Evolutionary conservation across 1,140 invertebrate species (phyloP).

Genomic region (Drosophila nannoptera): DNA sequence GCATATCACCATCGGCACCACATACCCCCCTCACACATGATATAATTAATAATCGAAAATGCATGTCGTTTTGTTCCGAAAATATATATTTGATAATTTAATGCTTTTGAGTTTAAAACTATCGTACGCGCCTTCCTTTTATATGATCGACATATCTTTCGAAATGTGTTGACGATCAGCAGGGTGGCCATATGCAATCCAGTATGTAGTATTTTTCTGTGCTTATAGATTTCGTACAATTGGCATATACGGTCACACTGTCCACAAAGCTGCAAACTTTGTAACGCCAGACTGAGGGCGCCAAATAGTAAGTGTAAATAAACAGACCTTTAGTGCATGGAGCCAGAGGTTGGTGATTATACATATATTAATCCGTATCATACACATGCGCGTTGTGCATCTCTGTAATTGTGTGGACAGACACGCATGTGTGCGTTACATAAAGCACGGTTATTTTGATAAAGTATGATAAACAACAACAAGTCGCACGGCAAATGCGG

Average conservation of each 20-base stretch:
- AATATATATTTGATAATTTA: too few species aligned
- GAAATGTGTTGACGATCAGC: too few species aligned
- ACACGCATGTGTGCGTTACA: slow-evolving; percentile 40
- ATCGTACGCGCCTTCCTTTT: too few species aligned
- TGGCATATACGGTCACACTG: slow-evolving; percentile 16
- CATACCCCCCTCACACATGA: too few species aligned
- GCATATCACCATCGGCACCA: too few species aligned
- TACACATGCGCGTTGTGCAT: neutral
- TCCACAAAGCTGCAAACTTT: slow-evolving; percentile 20
- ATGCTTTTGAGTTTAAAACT: too few species aligned
- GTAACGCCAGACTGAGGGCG: slow-evolving; percentile 25
- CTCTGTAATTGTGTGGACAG: neutral
- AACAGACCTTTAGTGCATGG: neutral
- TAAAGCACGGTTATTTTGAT: slow-evolving; percentile 49
- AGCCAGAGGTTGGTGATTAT: neutral
- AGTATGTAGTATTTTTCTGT: neutral
- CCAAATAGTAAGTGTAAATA: slow-evolving; percentile 32
- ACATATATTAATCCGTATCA: neutral
- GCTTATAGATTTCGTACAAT: neutral
- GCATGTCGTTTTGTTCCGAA: too few species aligned
- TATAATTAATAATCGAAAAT: too few species aligned
- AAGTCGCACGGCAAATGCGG: slow-evolving; percentile 43
- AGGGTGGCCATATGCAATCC: too few species aligned
- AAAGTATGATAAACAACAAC: slow-evolving; percentile 53
- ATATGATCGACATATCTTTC: too few species aligned